Base-by-base conservation (phyloP, 2,797 vertebrate genomes). In the Anguilla obscura region DNA sequence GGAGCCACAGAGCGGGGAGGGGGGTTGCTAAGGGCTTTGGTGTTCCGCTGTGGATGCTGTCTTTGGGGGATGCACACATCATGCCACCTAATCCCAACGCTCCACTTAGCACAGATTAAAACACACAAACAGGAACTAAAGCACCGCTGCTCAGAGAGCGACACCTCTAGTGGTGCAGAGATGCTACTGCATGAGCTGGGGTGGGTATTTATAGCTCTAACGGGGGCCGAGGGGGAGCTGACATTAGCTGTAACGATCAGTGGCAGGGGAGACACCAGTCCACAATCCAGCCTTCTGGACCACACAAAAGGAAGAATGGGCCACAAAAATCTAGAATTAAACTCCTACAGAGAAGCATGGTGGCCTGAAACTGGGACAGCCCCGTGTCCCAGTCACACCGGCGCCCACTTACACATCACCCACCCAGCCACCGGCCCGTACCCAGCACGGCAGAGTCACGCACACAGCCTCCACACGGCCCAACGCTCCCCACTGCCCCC, bases 251-350 rank as follows among this genome's bases (percentile, higher is more conserved):
- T 45, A 1, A 80, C 14, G 82, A 90, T 58, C 80, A 90, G 85
- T 89, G 88, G 91, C 90, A 91, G 86, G 89, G 45, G 86, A 91
- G 87, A 85, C 71, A 94, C 93, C 93, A 92, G 36, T 40, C 90
- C 91, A 69, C 94, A 94, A 94, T 95, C 93, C 91, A 87, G 74
- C 87, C 89, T 91, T 87, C 89, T 92, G 87, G 63, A 66, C 90
- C 92, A 93, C 89, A 92, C 87, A 88, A 80, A 87, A 84, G 45
- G 86, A 58, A 91, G 93, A 94, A 91, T 88, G 89, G 90, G 88
- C 88, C 85, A 90, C 79, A 89, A 21, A 36, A 90, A 90, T 91
- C 89, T 45, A 88, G 85, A 91, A 92, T 91, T 91, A 92, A 56
- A 89, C 24, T 88, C 60, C 86, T 56, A 80, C 2, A n/a, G 74